These are phyloP conservation scores for Pitta sordida DNA, from an alignment of 2,113 vertebrate species.

Conservation along the genomic window DNA sequence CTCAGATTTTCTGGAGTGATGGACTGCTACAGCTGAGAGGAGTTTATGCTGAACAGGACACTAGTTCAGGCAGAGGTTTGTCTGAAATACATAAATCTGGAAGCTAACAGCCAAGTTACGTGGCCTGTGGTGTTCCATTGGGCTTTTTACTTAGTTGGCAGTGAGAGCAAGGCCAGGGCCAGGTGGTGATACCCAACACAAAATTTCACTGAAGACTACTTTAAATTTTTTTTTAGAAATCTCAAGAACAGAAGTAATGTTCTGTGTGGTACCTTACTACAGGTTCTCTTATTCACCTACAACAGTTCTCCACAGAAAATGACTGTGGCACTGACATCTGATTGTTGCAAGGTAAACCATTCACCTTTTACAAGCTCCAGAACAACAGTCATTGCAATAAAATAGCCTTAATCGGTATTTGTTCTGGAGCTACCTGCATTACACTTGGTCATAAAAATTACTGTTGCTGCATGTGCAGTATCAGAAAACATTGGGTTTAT, in stretches of 20 bases:
- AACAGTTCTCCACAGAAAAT: fast-evolving
- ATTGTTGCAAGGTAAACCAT: background rate
- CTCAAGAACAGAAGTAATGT: background rate
- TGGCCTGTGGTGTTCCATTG: background rate
- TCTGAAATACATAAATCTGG: background rate
- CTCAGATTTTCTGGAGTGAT: background rate
- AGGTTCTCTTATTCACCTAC: background rate
- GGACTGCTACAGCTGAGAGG: background rate
- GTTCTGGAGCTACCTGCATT: background rate
- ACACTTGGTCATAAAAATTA: background rate
- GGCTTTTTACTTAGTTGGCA: background rate
- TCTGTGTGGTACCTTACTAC: background rate
- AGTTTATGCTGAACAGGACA: background rate
- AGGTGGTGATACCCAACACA: fast-evolving
- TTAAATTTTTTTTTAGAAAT: background rate
- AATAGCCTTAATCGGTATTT: background rate
- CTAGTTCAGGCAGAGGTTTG: background rate
- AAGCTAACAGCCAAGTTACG: background rate
- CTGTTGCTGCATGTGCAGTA: background rate
- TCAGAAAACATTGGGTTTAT: background rate
- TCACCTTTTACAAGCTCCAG: background rate
- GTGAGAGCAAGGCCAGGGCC: background rate
- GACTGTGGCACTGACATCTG: background rate
- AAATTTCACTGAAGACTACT: background rate
- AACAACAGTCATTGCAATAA: background rate